Evolutionary conservation across 2,888 invertebrate species (phyloP), one percentile per base, ranked within the genome.

Genomic region (Kryphioiulus occultus): DNA sequence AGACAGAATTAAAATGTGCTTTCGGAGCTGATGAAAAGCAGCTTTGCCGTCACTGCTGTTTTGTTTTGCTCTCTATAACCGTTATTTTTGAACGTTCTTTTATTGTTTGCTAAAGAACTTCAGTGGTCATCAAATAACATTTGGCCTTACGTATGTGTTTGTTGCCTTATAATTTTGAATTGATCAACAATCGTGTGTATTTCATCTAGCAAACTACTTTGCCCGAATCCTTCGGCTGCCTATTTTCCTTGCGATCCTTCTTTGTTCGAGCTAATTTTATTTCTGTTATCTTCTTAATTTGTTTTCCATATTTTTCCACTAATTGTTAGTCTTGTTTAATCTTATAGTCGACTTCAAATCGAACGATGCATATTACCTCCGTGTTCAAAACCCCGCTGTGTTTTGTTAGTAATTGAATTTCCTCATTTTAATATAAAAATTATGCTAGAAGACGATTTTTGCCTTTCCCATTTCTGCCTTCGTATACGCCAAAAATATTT

Each of bases 271-370:
- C 78, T 78, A 78, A 78, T 78, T 78, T 78, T 26, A 78, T 78
- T 78, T 78, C 78, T 78, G 78, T 78, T 78, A 78, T 78, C 78
- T 78, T 78, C 78, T 78, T 78, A 78, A 78, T 78, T 78, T 78
- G 78, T 78, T 78, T 78, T 78, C 78, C 78, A 78, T 78, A 78
- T 78, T 78, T 78, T 78, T 78, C 78, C 78, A 78, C 78, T 78
- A 78, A 78, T 78, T 78, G 78, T 78, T 78, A 78, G 78, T 78
- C 78, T 78, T 78, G 78, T 78, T 78, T 78, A 78, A 78, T 78
- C 78, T 78, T 78, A 78, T 78, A 78, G 78, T 78, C 78, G 78
- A 78, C 78, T 78, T 78, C 78, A 78, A 78, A 78, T 78, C 78
- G 78, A 78, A 78, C 78, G 78, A 78, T 78, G 78, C 78, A 78